Percentiles rank a stretch among this genome's conserved stretches.
Evolutionary conservation across 1,140 invertebrate genomes (phyloP).

Genomic region (Brachionus koreanus): DNA sequence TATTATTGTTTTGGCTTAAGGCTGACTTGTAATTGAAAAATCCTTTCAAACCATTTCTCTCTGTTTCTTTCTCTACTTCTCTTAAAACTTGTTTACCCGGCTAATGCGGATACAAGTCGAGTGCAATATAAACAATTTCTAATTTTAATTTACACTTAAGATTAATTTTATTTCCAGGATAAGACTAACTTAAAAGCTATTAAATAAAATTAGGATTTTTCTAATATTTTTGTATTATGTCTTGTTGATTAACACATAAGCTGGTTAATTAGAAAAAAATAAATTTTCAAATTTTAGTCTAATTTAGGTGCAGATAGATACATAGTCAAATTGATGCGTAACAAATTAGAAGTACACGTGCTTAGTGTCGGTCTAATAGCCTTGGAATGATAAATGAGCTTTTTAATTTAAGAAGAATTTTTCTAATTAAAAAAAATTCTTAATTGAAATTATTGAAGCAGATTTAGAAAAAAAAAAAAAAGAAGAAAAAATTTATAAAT

Average conservation of each 20-base stretch:
- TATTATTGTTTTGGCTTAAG: not conserved
- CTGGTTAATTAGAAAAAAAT: not conserved
- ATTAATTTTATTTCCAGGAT: not conserved
- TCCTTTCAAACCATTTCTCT: too few relatives aligned
- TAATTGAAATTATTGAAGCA: conserved; percentile 4
- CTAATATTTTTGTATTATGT: too few relatives aligned
- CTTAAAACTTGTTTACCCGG: not conserved
- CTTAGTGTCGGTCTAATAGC: not conserved
- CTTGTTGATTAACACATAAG: not conserved
- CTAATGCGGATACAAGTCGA: not conserved
- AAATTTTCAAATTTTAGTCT: not conserved
- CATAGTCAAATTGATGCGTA: not conserved
- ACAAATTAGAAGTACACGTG: not conserved
- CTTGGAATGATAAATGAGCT: conserved; percentile 1
- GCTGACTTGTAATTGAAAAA: not conserved
- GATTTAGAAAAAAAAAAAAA: not conserved
- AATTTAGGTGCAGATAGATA: not conserved
- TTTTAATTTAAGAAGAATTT: not conserved
- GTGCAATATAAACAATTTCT: not conserved
- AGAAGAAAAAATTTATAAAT: not conserved
- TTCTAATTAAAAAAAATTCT: not conserved
- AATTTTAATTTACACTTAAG: not conserved
- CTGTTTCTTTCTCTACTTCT: not conserved
- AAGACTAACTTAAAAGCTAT: not conserved
- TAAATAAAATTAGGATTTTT: not conserved